Percentiles rank a stretch among this genome's conserved stretches.
phyloP scores from a whole-genome alignment of 1,140 invertebrate species.

The Drosophila rhopaloa region DNA sequence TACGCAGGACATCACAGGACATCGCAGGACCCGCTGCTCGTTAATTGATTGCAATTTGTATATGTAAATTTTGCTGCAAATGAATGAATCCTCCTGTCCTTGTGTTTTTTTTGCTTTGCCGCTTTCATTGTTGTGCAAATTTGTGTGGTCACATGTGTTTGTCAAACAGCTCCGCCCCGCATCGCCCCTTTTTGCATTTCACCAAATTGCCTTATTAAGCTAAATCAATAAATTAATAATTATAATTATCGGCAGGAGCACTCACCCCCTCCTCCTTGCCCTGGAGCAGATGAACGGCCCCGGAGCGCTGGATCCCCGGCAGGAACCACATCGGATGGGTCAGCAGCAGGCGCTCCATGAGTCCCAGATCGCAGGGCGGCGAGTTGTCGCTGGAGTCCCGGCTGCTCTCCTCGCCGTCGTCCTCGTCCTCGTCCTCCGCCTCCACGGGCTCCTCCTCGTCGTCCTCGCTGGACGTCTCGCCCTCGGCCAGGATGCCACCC shows the following conservation, averaged over 20 bases:
- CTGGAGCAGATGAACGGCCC: conserved; percentile 96
- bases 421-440: conserved; percentile 34
- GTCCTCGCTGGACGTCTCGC: conserved; percentile 83
- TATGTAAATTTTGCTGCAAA: conserved; percentile 62
- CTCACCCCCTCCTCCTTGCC: conserved; percentile 96
- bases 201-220: conserved; percentile 73
- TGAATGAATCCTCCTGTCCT: conserved; percentile 8
- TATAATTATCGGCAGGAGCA: conserved; percentile 67
- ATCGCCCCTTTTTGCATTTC: conserved; percentile 20
- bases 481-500: conserved; percentile 84
- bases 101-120: background rate
- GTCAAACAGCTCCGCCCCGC: background rate
- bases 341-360: conserved; percentile 94
- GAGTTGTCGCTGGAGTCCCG: conserved; percentile 77
- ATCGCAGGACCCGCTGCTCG: conserved; percentile 21
- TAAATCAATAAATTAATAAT: conserved; percentile 75
- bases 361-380: conserved; percentile 91
- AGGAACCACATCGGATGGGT: conserved; percentile 98
- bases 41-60: conserved; percentile 80
- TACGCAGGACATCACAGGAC: conserved; percentile 19
- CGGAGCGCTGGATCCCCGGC: conserved; percentile 95
- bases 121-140: conserved; percentile 57
- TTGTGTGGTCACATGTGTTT: conserved; percentile 55
- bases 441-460: conserved; percentile 25
- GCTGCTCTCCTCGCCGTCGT: conserved; percentile 57